Evolutionary conservation across 2,113 vertebrate genomes (phyloP), one percentile per base, ranked within the genome.

Genomic region (Corythornis madagascariensis): DNA sequence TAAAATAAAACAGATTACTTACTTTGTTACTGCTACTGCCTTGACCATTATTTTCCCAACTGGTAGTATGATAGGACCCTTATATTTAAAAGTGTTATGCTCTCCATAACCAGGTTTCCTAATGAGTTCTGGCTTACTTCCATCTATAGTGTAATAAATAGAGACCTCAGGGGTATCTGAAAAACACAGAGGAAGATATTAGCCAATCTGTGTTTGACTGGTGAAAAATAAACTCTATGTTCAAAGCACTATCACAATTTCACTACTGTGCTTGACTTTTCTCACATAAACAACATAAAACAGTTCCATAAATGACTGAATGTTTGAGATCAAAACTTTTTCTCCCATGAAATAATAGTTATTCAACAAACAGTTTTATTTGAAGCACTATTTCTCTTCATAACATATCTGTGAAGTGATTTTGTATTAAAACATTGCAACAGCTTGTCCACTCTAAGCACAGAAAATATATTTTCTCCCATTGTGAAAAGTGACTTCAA

Each of bases 131-230:
- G 99, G 99, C 86, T 98, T 99, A 64, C 97, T 99, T 73, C 99
- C 98, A 91, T 99, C 98, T 96, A 99, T 78, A 4, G 99, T 99
- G 94, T 98, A 99, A 97, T 98, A 98, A 95, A 99, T 97, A 33
- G 73, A 95, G 55, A 98, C 98, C 57, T 97, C 98, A 8, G 97
- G 96, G 42, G 98, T 98, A 80, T 98, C 99, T 99, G 96, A 93
- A 97, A 95, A 75, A 91, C 29, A 90, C 24, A 74, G 88, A 94
- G 43, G 92, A 79, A 86, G 45, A n/a, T 82, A 74, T 72, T 63
- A 71, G 29, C 42, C 56, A 77, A 55, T 57, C 25, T 70, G 9
- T 14, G 48, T 33, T 33, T 31, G 67, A 15, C 15, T 18, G 78
- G 40, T 71, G 61, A 52, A 92, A 91, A 83, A 67, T 16, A 77